A percentile compares a stretch with the other conserved stretches of the same genome.
phyloP scores from a whole-genome alignment of 2,888 invertebrate species.

The Ligdia adustata region DNA sequence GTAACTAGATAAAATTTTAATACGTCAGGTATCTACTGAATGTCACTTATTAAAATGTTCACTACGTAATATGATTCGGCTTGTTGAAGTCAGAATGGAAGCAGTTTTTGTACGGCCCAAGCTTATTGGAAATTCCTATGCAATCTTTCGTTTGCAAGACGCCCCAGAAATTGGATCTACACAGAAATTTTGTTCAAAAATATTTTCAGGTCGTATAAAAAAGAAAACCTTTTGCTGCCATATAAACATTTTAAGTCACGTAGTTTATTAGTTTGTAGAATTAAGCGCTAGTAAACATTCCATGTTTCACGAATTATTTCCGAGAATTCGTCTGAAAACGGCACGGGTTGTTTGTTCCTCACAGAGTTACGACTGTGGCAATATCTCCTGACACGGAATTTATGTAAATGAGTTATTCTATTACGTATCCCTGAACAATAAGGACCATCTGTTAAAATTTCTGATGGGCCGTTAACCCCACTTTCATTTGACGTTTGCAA shows the following conservation, averaged over 20 bases:
- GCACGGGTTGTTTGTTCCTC: constrained; percentile 17
- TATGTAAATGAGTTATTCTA: constrained; percentile 30
- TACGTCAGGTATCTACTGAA: neutral
- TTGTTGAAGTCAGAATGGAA: constrained; percentile 8
- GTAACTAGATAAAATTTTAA: no score
- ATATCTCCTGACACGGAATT: constrained; percentile 22
- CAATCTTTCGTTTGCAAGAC: constrained; percentile 11
- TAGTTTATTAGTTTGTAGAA: neutral
- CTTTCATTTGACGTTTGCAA: constrained; percentile 31
- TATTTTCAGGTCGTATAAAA: neutral
- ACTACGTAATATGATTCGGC: neutral
- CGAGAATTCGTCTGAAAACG: constrained; percentile 2
- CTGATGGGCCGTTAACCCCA: constrained; percentile 37
- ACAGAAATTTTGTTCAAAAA: neutral
- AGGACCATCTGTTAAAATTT: constrained; percentile 35
- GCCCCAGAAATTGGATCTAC: constrained; percentile 6
- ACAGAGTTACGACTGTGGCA: constrained; percentile 24
- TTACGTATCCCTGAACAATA: constrained; percentile 31
- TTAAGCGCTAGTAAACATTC: neutral
- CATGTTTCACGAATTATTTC: neutral
- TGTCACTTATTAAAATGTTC: neutral
- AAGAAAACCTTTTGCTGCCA: neutral
- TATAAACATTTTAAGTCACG: neutral
- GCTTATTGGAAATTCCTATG: constrained; percentile 20
- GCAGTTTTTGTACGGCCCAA: constrained; percentile 6